Evolutionary conservation across 2,888 invertebrate species (phyloP).

Genomic region (Apoderus coryli): DNA sequence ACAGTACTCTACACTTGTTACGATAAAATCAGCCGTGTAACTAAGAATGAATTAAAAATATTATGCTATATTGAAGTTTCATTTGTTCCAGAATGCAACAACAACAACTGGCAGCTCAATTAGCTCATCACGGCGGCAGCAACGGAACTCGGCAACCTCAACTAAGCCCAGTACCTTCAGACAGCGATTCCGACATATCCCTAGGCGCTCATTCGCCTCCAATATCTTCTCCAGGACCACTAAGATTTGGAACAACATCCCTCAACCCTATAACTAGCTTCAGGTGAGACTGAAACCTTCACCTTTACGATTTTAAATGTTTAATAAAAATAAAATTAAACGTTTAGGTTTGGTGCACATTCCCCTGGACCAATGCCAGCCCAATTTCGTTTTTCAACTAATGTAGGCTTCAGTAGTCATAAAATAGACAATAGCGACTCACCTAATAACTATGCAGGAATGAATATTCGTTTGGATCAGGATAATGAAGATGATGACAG

Average conservation of each 20-base stretch:
- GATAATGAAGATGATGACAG: slow-evolving; percentile 23
- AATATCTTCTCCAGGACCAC: slow-evolving; percentile 29
- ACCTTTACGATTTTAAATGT: too few species aligned
- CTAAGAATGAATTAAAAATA: too few species aligned
- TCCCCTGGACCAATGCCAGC: slow-evolving; percentile 34
- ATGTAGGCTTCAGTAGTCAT: slow-evolving; percentile 17
- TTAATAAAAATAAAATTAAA: too few species aligned
- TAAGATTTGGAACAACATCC: slow-evolving; percentile 26
- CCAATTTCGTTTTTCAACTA: slow-evolving; percentile 30
- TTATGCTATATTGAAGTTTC: too few species aligned
- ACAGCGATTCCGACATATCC: slow-evolving; percentile 34
- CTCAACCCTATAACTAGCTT: slow-evolving; percentile 30
- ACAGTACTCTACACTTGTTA: too few species aligned
- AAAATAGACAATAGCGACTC: slow-evolving; percentile 22
- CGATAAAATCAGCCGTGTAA: too few species aligned
- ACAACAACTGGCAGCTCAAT: slow-evolving; percentile 32
- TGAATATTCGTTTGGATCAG: slow-evolving; percentile 19
- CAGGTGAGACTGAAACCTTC: too few species aligned
- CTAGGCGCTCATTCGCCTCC: slow-evolving; percentile 32
- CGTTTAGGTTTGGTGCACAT: slow-evolving; percentile 33
- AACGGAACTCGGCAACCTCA: slow-evolving; percentile 25
- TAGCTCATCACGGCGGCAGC: slow-evolving; percentile 28
- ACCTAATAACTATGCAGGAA: slow-evolving; percentile 19
- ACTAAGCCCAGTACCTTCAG: slow-evolving; percentile 31
- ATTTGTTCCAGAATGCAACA: slow-evolving; percentile 33